phyloP scores from a whole-genome alignment of 2,888 invertebrate genomes.

The Pollenia labialis region DNA sequence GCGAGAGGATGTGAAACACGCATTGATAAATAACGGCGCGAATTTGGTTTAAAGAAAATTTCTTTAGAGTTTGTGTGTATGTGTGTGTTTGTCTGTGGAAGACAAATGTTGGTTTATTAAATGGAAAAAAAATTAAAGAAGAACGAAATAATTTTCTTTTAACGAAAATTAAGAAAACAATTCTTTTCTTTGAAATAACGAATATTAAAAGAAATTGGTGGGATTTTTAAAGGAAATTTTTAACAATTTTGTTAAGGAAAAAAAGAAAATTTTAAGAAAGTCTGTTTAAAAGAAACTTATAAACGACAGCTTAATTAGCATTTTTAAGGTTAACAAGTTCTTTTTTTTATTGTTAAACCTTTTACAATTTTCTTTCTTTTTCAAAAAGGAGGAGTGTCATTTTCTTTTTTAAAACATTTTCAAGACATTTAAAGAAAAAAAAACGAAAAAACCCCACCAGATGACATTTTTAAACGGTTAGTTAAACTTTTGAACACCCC shows the following conservation, averaged over 20 bases:
- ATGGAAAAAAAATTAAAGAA: constrained; percentile 21
- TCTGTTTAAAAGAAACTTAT: no score
- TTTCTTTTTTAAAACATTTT: background rate
- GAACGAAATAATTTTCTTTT: background rate
- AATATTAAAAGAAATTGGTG: no score
- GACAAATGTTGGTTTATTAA: constrained; percentile 36
- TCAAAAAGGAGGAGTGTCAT: constrained; percentile 56
- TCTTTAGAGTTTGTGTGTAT: background rate
- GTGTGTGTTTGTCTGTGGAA: constrained; percentile 22
- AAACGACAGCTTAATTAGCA: no score
- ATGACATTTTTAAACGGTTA: constrained; percentile 56
- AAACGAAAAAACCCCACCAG: constrained; percentile 44
- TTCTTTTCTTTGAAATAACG: no score
- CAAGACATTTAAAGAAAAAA: constrained; percentile 15
- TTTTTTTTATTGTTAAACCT: background rate
- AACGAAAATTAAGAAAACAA: no score
- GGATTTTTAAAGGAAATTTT: no score
- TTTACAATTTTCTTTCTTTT: background rate
- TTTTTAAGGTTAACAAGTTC: constrained; percentile 34
- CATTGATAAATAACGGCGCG: constrained; percentile 56
- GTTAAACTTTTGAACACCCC: constrained; percentile 20
- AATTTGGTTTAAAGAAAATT: constrained; percentile 4
- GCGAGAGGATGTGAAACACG: constrained; percentile 76
- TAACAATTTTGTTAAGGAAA: no score
- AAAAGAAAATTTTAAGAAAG: no score